phyloP scores from a whole-genome alignment of 2,797 vertebrate species.

The Catamblyrhynchus diadema region DNA sequence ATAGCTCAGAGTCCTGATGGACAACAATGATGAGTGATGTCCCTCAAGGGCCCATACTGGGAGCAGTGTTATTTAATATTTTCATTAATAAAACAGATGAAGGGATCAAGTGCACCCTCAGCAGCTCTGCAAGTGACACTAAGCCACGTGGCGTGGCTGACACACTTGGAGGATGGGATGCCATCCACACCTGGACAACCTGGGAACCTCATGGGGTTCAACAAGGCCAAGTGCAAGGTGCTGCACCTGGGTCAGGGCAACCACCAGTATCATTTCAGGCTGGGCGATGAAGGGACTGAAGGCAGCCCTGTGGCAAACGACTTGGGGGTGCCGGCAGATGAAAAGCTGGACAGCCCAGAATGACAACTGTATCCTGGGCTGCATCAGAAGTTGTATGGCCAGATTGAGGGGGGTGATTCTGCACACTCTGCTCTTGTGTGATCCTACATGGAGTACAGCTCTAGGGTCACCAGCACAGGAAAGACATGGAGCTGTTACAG shows the following conservation, averaged over 20 bases:
- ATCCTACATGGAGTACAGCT: neutral
- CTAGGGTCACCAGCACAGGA: neutral
- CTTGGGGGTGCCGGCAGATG: neutral
- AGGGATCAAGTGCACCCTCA: neutral
- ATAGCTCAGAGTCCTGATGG: rapidly evolving
- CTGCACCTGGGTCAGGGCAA: neutral
- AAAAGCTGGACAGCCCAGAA: neutral
- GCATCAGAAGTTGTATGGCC: neutral
- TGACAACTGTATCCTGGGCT: rapidly evolving
- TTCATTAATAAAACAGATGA: neutral
- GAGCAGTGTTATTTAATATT: neutral
- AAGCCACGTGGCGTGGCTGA: neutral
- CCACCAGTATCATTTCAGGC: neutral
- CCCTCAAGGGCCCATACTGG: rapidly evolving
- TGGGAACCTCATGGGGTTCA: neutral
- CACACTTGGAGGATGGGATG: neutral
- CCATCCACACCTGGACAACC: neutral
- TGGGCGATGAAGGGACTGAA: neutral
- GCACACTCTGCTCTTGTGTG: neutral
- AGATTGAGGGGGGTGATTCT: neutral
- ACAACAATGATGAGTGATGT: neutral
- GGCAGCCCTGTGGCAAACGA: neutral
- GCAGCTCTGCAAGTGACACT: neutral
- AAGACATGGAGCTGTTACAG: neutral
- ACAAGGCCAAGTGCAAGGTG: neutral